Percentiles rank a stretch among this genome's conserved stretches.
Conservation (phyloP, 2,888 invertebrate species). For the Lepidocyrtoides sp. region DNA sequence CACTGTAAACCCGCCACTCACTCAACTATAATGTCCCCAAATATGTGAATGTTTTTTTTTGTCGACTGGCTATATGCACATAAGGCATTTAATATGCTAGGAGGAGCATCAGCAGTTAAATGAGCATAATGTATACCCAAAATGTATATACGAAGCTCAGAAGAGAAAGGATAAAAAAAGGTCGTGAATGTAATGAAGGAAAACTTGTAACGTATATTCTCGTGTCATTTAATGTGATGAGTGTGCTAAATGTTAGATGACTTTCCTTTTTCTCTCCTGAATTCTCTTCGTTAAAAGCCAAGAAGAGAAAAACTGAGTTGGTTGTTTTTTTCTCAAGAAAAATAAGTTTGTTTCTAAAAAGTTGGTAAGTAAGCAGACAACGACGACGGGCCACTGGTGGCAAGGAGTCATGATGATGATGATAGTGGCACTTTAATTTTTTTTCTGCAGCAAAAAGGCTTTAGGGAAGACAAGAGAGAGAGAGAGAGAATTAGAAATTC, state of each 20-base stretch:
- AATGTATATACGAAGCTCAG: no score
- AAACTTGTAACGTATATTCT: slow-evolving; percentile 7
- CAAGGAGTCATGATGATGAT: no score
- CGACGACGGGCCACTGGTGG: neutral
- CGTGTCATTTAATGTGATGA: slow-evolving; percentile 64
- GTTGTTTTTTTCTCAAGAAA: slow-evolving; percentile 2
- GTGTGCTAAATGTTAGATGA: slow-evolving; percentile 65
- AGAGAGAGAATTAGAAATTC: neutral
- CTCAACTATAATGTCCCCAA: no score
- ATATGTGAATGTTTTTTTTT: no score
- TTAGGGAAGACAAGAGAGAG: neutral
- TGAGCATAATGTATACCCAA: neutral
- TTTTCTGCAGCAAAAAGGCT: neutral
- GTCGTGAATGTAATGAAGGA: neutral
- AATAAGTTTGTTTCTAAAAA: neutral
- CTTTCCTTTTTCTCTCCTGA: neutral
- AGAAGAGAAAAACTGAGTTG: neutral
- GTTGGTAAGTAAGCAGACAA: neutral
- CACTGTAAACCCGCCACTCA: no score
- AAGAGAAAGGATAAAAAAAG: neutral
- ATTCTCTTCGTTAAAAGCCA: neutral
- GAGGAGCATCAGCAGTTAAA: neutral
- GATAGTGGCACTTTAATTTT: no score
- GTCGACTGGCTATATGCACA: no score
- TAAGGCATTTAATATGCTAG: no score